Percentiles rank a stretch among this genome's conserved stretches.
These are phyloP conservation scores for Chelon auratus DNA, from an alignment of 2,797 vertebrate species.

Conservation along the genomic window DNA sequence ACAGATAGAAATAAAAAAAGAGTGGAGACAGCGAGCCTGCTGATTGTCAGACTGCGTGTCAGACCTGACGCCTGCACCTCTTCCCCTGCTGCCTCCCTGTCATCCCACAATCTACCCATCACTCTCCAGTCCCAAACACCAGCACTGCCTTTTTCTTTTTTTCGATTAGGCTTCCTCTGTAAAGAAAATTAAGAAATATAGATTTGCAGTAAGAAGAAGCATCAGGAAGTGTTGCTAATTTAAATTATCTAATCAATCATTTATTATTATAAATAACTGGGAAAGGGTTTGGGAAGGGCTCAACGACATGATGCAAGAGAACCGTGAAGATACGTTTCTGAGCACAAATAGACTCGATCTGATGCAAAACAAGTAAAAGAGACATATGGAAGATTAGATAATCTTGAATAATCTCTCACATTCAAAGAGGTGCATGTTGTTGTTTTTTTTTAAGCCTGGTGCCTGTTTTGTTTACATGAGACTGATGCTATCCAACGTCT, in stretches of 20 bases:
- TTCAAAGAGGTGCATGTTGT: constrained; percentile 47
- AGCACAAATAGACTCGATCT: constrained; percentile 30
- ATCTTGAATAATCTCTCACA: constrained; percentile 48
- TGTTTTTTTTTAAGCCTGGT: constrained; percentile 41
- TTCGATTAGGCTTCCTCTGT: background rate
- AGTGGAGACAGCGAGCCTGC: constrained; percentile 70
- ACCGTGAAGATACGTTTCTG: constrained; percentile 7
- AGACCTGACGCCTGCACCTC: constrained; percentile 67
- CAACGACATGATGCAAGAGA: constrained; percentile 1
- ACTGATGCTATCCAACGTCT: constrained; percentile 54
- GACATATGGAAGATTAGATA: constrained; percentile 54
- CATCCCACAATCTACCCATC: constrained; percentile 63
- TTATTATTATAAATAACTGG: constrained; percentile 9
- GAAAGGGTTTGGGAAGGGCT: background rate
- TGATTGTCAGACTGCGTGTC: constrained; percentile 83
- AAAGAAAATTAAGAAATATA: background rate
- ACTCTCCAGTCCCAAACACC: constrained; percentile 27
- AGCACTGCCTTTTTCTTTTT: constrained; percentile 1
- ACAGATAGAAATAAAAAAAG: constrained; percentile 46
- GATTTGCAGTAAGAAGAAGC: background rate
- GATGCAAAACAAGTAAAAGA: constrained; percentile 51
- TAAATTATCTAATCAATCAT: background rate
- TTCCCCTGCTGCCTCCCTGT: constrained; percentile 5
- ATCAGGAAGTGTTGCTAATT: background rate
- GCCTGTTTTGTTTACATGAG: constrained; percentile 60